Percentiles rank a stretch among this genome's conserved stretches.
Conservation (phyloP, 1,140 invertebrate species). For the Tenebrio molitor region DNA sequence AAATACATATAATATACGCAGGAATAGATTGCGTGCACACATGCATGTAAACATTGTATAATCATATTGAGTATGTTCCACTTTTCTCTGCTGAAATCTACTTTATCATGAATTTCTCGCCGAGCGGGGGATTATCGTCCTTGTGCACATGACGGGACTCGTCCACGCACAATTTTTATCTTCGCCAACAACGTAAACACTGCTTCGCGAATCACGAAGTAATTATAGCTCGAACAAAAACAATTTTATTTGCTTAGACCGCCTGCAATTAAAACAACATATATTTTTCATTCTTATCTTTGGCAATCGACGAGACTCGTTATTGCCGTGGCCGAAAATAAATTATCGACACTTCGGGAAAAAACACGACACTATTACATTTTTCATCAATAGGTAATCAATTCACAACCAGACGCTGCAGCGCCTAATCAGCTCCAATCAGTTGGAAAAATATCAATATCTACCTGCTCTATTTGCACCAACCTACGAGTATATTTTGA, state of each 20-base stretch:
- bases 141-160: conserved; percentile 9
- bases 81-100: conserved; percentile 34
- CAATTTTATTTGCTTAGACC: conserved; percentile 30
- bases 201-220: conserved; percentile 37
- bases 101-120: conserved; percentile 31
- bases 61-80: conserved; percentile 44
- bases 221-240: conserved; percentile 29
- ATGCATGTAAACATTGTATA: conserved; percentile 51
- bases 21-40: conserved; percentile 38
- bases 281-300: conserved; percentile 26
- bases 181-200: conserved; percentile 17
- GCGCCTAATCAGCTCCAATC: too few relatives aligned
- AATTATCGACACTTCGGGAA: conserved; percentile 3
- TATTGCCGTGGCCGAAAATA: conserved; percentile 16
- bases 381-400: too few relatives aligned
- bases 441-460: too few relatives aligned
- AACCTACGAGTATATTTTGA: too few relatives aligned
- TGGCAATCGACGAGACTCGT: background rate
- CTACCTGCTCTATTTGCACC: too few relatives aligned
- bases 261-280: conserved; percentile 23
- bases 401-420: too few relatives aligned
- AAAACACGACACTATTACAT: too few relatives aligned
- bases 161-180: conserved; percentile 18
- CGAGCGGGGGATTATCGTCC: background rate
- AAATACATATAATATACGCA: conserved; percentile 47